These are phyloP conservation scores for Cavia aperea DNA, from an alignment of 2,113 vertebrate species.

Conservation along the genomic window DNA sequence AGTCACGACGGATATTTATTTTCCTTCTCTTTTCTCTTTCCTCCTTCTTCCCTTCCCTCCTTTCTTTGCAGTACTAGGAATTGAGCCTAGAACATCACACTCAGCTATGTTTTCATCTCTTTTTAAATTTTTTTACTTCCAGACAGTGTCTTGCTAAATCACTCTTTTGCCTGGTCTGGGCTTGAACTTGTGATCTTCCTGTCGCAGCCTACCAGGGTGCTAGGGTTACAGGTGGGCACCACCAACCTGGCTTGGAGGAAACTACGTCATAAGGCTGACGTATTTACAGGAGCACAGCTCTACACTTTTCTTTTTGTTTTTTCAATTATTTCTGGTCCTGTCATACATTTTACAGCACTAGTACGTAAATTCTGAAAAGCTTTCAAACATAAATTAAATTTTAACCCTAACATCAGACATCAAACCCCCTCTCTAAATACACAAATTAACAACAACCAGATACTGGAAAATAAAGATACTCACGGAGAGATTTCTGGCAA, in stretches of 20 bases:
- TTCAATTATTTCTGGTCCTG: neutral
- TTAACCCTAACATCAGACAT: neutral
- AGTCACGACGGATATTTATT: neutral
- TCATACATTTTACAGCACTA: neutral
- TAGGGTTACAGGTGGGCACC: neutral
- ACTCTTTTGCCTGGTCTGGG: neutral
- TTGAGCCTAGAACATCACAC: neutral
- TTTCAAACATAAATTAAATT: conserved; percentile 30
- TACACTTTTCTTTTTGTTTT: neutral
- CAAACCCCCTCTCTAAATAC: neutral
- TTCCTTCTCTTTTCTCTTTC: neutral
- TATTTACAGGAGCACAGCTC: neutral
- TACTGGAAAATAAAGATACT: conserved; percentile 71
- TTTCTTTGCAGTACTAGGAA: neutral
- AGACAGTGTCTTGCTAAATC: neutral
- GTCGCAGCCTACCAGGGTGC: neutral
- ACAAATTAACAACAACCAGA: neutral
- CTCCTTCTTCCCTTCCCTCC: neutral
- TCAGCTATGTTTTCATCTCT: neutral
- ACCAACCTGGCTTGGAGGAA: neutral
- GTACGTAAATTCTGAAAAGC: conserved; percentile 10
- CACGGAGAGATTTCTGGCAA: conserved; percentile 93
- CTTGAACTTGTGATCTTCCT: neutral
- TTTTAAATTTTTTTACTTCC: neutral
- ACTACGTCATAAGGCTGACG: neutral